Base-by-base conservation (phyloP, 2,888 invertebrate genomes). In the Scaeva pyrastri region DNA sequence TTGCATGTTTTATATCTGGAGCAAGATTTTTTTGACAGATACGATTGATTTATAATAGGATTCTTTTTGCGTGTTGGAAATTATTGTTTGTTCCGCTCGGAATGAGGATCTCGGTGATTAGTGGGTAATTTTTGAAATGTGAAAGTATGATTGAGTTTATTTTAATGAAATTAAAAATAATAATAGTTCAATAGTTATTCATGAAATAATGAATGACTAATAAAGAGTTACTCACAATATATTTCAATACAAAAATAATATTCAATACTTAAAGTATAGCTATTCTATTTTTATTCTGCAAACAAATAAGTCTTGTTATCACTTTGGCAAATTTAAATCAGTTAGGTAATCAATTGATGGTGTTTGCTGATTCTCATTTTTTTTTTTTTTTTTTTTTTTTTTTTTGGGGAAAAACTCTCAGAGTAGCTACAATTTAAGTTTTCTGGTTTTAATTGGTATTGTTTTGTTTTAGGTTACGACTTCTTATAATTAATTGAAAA, bases 41-140 rank as follows among this genome's bases (percentile, higher is more conserved):
- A 2, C 4, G 8, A 21, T 23, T 68, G 68, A 68, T 68, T 68
- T 68, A 52, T 68, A 23, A 68, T 39, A 68, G 52, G 68, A 68
- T 68, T 48, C 48, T 36, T 10, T 52, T 36, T 66, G 66, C 50
- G 21, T 36, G 50, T 14, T 10, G 11, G 10, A 12, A 39, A 12
- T 11, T 21, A 58, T n/a, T n/a, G n/a, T 12, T 39, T 55, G 26
- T 68, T 68, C 36, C 19, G n/a, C 0, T 2, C 39, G 68, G 48
- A 68, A 68, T 50, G 68, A 68, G 68, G 68, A 68, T 68, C 21
- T 50, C 8, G 31, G 31, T 31, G 31, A 31, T 3, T 31, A 31
- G 31, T 14, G 43, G 43, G 66, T 50, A 31, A 31, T 31, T 66
- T 31, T 19, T 31, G 31, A 26, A 23, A 43, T n/a, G 43, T 62